A percentile compares a stretch with the other conserved stretches of the same genome.
Evolutionary conservation across 2,888 invertebrate genomes (phyloP).

Genomic region (Esperia sulphurella): DNA sequence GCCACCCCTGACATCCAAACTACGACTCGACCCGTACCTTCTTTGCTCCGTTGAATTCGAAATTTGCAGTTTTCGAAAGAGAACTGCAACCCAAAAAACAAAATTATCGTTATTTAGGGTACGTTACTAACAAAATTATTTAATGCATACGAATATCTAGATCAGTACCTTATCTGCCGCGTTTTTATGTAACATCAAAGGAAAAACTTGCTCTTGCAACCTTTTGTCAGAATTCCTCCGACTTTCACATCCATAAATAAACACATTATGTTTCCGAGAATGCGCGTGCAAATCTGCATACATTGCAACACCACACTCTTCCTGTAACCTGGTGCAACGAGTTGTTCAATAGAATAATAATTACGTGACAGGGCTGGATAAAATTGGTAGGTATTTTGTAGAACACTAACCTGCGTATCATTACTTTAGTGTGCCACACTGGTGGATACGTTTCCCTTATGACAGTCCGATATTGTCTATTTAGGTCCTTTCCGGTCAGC

Average conservation of each 20-base stretch:
- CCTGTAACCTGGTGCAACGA: constrained; percentile 83
- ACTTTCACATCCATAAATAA: constrained; percentile 97
- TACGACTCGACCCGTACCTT: constrained; percentile 96
- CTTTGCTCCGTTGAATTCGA: constrained; percentile 94
- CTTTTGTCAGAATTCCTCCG: constrained; percentile 87
- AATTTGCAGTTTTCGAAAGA: constrained; percentile 97
- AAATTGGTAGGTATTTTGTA: background rate
- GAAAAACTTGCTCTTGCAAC: constrained; percentile 95
- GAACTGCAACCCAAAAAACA: constrained; percentile 83
- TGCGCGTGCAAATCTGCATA: constrained; percentile 97
- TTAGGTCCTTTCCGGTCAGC: constrained; percentile 94
- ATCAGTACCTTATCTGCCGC: constrained; percentile 90
- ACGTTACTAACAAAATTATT: background rate
- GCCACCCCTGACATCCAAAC: constrained; percentile 97
- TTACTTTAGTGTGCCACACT: constrained; percentile 95
- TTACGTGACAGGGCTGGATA: background rate
- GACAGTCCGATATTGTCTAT: constrained; percentile 95
- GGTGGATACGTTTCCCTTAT: constrained; percentile 95
- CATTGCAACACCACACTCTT: constrained; percentile 93
- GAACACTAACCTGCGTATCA: constrained; percentile 85
- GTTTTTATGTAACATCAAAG: constrained; percentile 95
- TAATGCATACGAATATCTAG: background rate
- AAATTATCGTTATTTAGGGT: background rate
- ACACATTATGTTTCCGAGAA: constrained; percentile 96
- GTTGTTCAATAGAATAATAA: background rate